Percentiles rank a stretch among this genome's conserved stretches.
These are phyloP conservation scores for Tenebrio molitor DNA, from an alignment of 1,140 invertebrate genomes.

Conservation along the genomic window DNA sequence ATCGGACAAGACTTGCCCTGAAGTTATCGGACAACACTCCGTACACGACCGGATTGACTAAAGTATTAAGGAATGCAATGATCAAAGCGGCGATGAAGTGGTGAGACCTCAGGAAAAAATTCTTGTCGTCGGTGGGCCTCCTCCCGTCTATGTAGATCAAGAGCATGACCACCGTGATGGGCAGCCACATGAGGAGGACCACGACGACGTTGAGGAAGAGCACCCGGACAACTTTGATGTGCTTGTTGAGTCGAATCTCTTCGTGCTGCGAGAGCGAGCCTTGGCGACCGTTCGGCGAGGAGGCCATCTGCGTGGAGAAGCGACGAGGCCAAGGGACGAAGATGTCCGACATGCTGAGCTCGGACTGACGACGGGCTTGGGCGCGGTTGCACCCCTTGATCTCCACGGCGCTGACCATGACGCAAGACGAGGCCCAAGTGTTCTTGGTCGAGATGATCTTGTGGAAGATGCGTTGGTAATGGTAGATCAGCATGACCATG, in stretches of 20 bases:
- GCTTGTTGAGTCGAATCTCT: constrained; percentile 70
- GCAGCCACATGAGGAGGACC: constrained; percentile 74
- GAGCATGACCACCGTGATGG: constrained; percentile 71
- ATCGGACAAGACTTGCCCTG: constrained; percentile 70
- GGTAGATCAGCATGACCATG: constrained; percentile 71
- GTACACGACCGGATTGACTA: constrained; percentile 85
- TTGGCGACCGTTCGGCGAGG: constrained; percentile 59
- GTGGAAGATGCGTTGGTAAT: constrained; percentile 73
- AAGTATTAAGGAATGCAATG: constrained; percentile 78
- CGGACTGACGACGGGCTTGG: constrained; percentile 67
- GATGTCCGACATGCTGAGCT: constrained; percentile 68
- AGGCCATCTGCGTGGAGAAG: constrained; percentile 61
- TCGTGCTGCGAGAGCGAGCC: constrained; percentile 70
- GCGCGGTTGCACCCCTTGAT: constrained; percentile 48
- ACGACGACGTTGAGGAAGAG: constrained; percentile 72
- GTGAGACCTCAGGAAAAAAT: constrained; percentile 70
- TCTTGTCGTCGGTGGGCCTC: constrained; percentile 67
- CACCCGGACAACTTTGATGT: constrained; percentile 71
- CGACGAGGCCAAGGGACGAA: constrained; percentile 69
- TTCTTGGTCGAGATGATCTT: constrained; percentile 70
- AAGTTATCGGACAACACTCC: constrained; percentile 85
- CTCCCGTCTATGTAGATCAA: constrained; percentile 73
- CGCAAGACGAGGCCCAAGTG: constrained; percentile 69
- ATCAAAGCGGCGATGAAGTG: constrained; percentile 73
- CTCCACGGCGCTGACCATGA: constrained; percentile 64